A percentile compares a stretch with the other conserved stretches of the same genome.
These are phyloP conservation scores for Metaphire vulgaris DNA, from an alignment of 1,140 invertebrate species.

Conservation along the genomic window DNA sequence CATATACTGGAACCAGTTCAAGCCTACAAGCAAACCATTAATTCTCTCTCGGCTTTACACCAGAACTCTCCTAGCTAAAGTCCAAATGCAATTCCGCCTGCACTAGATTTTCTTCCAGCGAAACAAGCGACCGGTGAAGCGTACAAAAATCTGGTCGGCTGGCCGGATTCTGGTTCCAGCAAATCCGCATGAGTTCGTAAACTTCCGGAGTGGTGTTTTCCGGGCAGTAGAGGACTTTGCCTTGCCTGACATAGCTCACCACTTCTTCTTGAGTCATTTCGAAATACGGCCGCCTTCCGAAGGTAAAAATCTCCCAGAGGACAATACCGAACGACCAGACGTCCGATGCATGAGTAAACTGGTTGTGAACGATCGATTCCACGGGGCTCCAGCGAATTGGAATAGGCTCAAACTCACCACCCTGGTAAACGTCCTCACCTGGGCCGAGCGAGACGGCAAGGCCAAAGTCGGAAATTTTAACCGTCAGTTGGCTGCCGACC, in stretches of 20 bases:
- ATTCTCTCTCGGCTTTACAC: too few relatives aligned
- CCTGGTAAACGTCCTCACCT: conserved; percentile 63
- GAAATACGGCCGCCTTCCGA: conserved; percentile 86
- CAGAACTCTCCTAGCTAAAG: too few relatives aligned
- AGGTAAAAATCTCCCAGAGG: conserved; percentile 95
- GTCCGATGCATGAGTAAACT: conserved; percentile 94
- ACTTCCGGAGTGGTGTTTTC: conserved; percentile 81
- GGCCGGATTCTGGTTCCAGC: conserved; percentile 78
- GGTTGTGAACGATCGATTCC: conserved; percentile 88
- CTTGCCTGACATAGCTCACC: conserved; percentile 86
- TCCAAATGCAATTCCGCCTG: too few relatives aligned
- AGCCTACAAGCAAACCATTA: too few relatives aligned
- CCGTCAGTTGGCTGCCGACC: conserved; percentile 72
- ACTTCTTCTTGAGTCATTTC: conserved; percentile 95
- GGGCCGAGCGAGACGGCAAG: conserved; percentile 68
- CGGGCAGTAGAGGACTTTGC: conserved; percentile 84
- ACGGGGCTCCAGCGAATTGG: conserved; percentile 81
- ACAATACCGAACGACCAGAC: conserved; percentile 97
- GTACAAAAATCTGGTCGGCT: conserved; percentile 53
- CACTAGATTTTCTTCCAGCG: background rate
- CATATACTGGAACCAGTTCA: too few relatives aligned
- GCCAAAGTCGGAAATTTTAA: conserved; percentile 86
- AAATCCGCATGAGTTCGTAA: conserved; percentile 87
- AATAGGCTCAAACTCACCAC: conserved; percentile 55
- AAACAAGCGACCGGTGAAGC: background rate